These are phyloP conservation scores for Apodemus sylvaticus DNA, from an alignment of 2,113 vertebrate genomes.

Conservation along the genomic window DNA sequence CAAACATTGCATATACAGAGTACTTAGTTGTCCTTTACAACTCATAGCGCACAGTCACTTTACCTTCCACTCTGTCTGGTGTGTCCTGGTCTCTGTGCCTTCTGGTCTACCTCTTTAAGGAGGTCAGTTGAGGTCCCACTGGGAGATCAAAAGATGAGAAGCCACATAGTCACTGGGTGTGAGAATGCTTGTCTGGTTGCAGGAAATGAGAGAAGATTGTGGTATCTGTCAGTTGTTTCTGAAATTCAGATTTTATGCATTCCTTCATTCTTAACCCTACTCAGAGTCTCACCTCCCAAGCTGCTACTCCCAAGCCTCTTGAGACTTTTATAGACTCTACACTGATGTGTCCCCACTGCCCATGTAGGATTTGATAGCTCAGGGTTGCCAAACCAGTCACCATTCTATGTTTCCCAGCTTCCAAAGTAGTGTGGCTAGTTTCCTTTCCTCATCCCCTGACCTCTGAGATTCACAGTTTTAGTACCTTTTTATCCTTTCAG, in stretches of 20 bases:
- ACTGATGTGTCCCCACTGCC: background rate
- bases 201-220: background rate
- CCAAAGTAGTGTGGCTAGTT: background rate
- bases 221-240: background rate
- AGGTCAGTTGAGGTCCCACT: background rate
- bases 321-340: background rate
- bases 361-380: background rate
- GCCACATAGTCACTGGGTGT: background rate
- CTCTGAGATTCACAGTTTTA: background rate
- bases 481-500: background rate
- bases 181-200: background rate
- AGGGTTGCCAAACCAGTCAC: background rate
- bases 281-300: background rate
- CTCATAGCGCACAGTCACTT: background rate
- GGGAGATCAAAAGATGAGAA: background rate
- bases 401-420: background rate
- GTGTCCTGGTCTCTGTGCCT: background rate
- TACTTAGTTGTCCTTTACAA: background rate
- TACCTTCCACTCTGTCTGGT: too few species aligned
- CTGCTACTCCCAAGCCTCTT: background rate
- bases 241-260: background rate
- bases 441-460: background rate
- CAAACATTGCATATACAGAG: background rate
- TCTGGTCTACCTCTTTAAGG: background rate
- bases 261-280: background rate